Evolutionary conservation across 2,113 vertebrate species (phyloP).

Genomic region (Thinocorus orbignyianus): DNA sequence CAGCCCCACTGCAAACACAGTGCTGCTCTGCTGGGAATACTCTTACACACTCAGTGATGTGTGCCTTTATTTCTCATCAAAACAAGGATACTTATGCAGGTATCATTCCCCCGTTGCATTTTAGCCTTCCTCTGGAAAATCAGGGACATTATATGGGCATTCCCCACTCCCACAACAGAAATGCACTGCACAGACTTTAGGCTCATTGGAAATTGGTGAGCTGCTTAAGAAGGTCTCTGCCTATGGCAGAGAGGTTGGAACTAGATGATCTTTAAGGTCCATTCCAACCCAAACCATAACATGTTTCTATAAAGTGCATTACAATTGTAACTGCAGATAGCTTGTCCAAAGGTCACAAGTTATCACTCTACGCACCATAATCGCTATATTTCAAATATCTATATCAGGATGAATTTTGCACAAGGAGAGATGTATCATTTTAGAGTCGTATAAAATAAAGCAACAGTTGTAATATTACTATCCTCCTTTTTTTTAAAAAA

Average conservation of each 20-base stretch:
- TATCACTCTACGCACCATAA: background rate
- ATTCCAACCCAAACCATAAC: too few relatives aligned
- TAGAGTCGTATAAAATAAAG: background rate
- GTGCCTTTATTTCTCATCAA: background rate
- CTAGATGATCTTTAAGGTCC: too few relatives aligned
- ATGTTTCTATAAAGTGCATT: background rate
- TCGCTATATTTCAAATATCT: background rate
- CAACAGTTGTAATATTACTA: background rate
- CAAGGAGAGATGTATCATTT: background rate
- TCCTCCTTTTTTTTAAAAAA: background rate
- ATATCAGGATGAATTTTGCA: background rate
- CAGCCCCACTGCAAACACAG: background rate
- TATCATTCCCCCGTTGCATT: background rate
- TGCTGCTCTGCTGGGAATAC: background rate
- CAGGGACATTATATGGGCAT: rapidly evolving
- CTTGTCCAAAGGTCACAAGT: slow-evolving; percentile 22
- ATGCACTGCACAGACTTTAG: background rate
- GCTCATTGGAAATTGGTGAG: background rate
- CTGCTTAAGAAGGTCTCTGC: background rate
- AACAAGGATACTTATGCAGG: background rate
- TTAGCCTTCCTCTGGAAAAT: background rate
- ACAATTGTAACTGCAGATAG: background rate
- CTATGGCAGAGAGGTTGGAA: too few relatives aligned
- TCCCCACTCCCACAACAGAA: background rate
- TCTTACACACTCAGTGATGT: background rate